Evolutionary conservation across 2,113 vertebrate genomes (phyloP).

Genomic region (Murina feae): DNA sequence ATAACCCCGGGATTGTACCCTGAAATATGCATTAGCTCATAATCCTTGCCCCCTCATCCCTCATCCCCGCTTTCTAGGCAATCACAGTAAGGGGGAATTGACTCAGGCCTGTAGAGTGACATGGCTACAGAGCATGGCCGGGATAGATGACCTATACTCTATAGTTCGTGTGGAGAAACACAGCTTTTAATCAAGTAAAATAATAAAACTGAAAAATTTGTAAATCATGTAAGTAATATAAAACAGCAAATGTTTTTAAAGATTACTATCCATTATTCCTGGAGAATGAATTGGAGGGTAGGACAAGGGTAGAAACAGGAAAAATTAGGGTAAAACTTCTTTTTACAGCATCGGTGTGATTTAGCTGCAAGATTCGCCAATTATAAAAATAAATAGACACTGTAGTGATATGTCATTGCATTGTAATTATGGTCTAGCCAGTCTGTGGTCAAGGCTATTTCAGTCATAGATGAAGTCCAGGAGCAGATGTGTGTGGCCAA

Average conservation of each 20-base stretch:
- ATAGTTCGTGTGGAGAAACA: background rate
- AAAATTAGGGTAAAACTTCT: background rate
- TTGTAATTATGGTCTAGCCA: background rate
- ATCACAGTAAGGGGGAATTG: too few species aligned
- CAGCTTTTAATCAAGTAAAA: background rate
- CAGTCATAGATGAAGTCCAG: background rate
- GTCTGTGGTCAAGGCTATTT: background rate
- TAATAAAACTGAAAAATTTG: background rate
- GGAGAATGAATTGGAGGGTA: background rate
- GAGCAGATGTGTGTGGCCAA: too few species aligned
- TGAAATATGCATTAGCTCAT: too few species aligned
- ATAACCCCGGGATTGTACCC: too few species aligned
- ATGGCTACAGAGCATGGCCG: background rate
- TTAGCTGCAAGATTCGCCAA: background rate
- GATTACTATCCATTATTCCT: background rate
- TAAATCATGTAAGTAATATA: background rate
- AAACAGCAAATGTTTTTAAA: background rate
- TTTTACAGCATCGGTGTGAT: too few species aligned
- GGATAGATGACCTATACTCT: background rate
- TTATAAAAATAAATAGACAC: background rate
- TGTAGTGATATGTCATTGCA: background rate
- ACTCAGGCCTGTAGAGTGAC: too few species aligned
- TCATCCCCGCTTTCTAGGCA: background rate
- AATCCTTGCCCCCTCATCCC: too few species aligned
- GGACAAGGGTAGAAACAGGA: background rate